Evolutionary conservation across 1,140 invertebrate genomes (phyloP), one percentile per base, ranked within the genome.

Genomic region (Hydropsyche tenuis): DNA sequence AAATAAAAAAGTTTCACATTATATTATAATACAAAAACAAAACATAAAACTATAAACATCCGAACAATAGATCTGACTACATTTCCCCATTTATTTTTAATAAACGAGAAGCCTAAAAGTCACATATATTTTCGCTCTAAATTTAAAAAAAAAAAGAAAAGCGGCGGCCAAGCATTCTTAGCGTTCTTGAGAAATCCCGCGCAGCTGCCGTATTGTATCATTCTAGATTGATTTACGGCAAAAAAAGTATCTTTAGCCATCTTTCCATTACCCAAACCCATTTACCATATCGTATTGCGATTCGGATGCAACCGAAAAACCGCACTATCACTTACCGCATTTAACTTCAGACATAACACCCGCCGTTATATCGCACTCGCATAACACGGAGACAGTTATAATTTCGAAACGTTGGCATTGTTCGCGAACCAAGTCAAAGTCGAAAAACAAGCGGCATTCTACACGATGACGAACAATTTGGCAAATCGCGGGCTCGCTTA

Each of bases 181-280:
- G 37, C 43, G 46, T 68, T 46, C 65, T 22, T 37, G 27, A 56
- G 48, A 70, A 27, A 56, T 30, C 48, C 51, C 25, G n/a, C 7
- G 51, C 68, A 70, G 68, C 68, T 70, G 68, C 27, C 51, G 25
- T 60, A 56, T 70, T 70, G 68, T 60, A 56, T 70, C 68, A 70
- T 45, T 56, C 27, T 42, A 11, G 48, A 70, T 23, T 30, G 68
- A 56, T 70, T 48, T 69, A 48, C 23, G n/a, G 20, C 22, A 2
- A 23, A 23, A 27, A 27, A 60, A 14, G n/a, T 60, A 60, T 60
- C 56, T 60, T 60, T 25, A 60, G 56, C 23, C 18, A 60, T 25
- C 30, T 37, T 25, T 60, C 22, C 56, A 25, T 60, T 60, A 60
- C 25, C 25, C 22, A 60, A 23, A 14, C 22, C 56, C 2, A 20